Evolutionary conservation across 2,888 invertebrate genomes (phyloP).

Genomic region (Epirrhoe alternata): DNA sequence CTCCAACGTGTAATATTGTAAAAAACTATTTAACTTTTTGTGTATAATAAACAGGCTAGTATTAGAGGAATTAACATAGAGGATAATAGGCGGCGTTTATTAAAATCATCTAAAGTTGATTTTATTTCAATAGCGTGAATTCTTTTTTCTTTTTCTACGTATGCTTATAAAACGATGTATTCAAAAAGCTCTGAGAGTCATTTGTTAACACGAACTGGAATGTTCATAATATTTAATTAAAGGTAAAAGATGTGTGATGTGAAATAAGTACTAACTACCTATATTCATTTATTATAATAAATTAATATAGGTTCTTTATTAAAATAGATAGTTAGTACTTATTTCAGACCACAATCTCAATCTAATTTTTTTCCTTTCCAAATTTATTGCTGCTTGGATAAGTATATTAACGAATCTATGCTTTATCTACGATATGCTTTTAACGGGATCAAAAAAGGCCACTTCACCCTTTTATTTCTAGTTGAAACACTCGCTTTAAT

Average conservation of each 20-base stretch:
- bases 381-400: neutral
- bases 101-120: neutral
- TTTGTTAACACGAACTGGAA: neutral
- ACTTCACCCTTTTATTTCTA: conserved; percentile 19
- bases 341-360: too few relatives aligned
- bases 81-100: conserved; percentile 4
- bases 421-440: neutral
- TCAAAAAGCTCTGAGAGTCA: neutral
- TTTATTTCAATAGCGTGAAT: neutral
- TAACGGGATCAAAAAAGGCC: neutral
- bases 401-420: too few relatives aligned
- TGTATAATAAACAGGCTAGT: conserved; percentile 31
- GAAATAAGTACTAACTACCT: too few relatives aligned
- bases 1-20: conserved; percentile 41
- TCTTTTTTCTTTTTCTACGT: neutral
- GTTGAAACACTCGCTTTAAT: conserved; percentile 26
- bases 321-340: too few relatives aligned
- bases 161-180: neutral
- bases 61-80: conserved; percentile 36
- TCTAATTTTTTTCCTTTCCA: neutral
- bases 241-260: too few relatives aligned
- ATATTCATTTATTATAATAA: too few relatives aligned
- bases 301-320: too few relatives aligned
- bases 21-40: conserved; percentile 40
- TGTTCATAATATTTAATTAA: too few relatives aligned